Evolutionary conservation across 2,113 vertebrate genomes (phyloP), one percentile per base, ranked within the genome.

Genomic region (Herpailurus yagouaroundi): DNA sequence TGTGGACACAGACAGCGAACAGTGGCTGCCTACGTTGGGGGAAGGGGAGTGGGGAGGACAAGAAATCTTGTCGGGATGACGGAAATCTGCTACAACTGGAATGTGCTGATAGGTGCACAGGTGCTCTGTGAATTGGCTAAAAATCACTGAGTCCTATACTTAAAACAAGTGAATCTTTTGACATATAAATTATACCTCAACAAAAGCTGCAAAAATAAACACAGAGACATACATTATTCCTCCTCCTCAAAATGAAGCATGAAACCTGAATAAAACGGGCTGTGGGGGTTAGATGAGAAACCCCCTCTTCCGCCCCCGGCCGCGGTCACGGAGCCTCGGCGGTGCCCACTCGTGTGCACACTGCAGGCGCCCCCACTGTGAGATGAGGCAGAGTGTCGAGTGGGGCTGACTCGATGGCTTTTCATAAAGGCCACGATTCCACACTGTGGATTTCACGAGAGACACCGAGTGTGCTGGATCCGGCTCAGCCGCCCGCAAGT

Each of bases 401-500:
- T 15, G 23, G 82, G 27, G 45, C 50, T 50, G 52, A 81, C 9
- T 55, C 66, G 2, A 52, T 2, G 13, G 68, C 68, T 89, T 38
- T 89, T 21, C 33, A 14, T 25, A 23, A 68, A 74, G 55, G 84
- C n/a, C n/a, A 63, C 21, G 31, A 41, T 21, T 31, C 12, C 19
- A 14, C 29, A 41, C 36, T 21, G 55, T 15, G 21, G 7, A 21
- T 23, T 38, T 74, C 21, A 15, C 2, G 60, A 25, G 25, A n/a
- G 50, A 52, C 2, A 7, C 15, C 3, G 1, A 6, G 4, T 21
- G 9, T 27, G 10, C 10, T 66, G 10, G 63, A 13, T 41, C 48
- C n/a, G 1, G 11, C 41, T 10, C 45, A 4, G 25, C 38, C 25
- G 2, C 13, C 10, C 0, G 13, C n/a, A 19, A 13, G 16, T 4